Evolutionary conservation across 2,113 vertebrate species (phyloP), one percentile per base, ranked within the genome.

Genomic region (Lycaon pictus): DNA sequence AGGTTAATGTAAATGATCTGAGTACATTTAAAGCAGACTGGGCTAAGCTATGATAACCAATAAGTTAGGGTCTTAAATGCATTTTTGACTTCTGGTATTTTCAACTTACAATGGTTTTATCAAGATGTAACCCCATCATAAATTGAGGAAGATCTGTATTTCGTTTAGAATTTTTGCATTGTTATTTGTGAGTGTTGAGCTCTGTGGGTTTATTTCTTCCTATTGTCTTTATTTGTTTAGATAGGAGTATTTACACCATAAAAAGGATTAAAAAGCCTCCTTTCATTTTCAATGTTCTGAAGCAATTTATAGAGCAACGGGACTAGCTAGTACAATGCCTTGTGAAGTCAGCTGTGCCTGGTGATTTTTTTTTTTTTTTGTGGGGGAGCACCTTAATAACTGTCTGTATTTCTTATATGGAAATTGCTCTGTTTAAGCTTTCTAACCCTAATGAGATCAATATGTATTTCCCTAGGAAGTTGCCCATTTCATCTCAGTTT

Each of bases 221-320:
- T 71, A 48, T 83, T 84, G 8, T 77, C 48, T 96, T 95, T 96
- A 43, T 90, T 48, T 63, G 9, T 86, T 94, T 53, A 48, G 56
- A 16, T 71, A 13, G 77, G 53, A 87, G 3, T 88, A 71, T 71
- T 87, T 96, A 22, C 4, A 56, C 55, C 43, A 43, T 86, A 65
- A 43, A 76, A 76, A 48, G n/a, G 55, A 56, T 55, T 67, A 37
- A 88, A 62, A 76, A 17, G 9, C 55, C 74, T 81, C 91, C 20
- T 84, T 80, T 85, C 20, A 84, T 95, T 93, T 60, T 43, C 35
- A 84, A 25, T 87, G 20, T 16, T 74, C 37, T 60, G 37, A 25
- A 80, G 7, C 7, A 93, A 65, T 55, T 79, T 87, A 22, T 32
- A 90, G 17, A 96, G n/a, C 55, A n/a, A 15, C 48, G 17, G 19